Evolutionary conservation across 53 echinoderm and acorn worm species (phyloP), one percentile per base, ranked within the genome.

Genomic region (Holothuria leucospilota): DNA sequence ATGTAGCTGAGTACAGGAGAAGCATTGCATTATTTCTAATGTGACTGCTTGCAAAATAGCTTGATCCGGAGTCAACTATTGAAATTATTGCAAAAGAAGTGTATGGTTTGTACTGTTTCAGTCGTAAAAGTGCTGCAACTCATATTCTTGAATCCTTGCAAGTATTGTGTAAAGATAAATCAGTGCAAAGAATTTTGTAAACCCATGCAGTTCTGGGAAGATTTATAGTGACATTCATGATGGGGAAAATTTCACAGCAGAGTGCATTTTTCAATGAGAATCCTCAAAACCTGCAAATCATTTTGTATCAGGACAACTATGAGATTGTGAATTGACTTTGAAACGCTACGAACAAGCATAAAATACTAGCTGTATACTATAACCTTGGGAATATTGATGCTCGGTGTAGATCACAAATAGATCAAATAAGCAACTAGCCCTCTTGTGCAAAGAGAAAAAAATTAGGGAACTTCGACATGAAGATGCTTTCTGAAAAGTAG

Each of bases 291-390:
- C 40, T 77, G 27, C 42, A 42, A 42, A 42, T 42, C 42, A 42
- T 42, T 42, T 42, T 42, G 42, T 42, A n/a, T n/a, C n/a, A n/a
- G n/a, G 94, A 94, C 69, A 69, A 59, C 69, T 94, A 91, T 85
- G 89, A 94, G 49, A 66, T 94, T n/a, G 89, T 89, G 10, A 94
- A 94, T 61, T n/a, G n/a, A 89, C 91, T 26, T 80, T 94, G n/a
- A 91, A 91, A 28, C 89, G 18, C 86, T 46, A 94, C 70, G 78
- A 83, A 85, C 25, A 91, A 84, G 40, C 91, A 91, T 58, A 91
- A 94, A 77, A 59, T 94, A 49, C 69, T 89, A 20, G 89, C 77
- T 25, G 87, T 94, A 15, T 94, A 94, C 82, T 91, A 71, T 66
- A 86, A 91, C 8, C 87, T 94, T 40, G 91, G 86, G 59, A 94